phyloP scores from a whole-genome alignment of 1,140 invertebrate species.

The Nixonia krombeini region DNA sequence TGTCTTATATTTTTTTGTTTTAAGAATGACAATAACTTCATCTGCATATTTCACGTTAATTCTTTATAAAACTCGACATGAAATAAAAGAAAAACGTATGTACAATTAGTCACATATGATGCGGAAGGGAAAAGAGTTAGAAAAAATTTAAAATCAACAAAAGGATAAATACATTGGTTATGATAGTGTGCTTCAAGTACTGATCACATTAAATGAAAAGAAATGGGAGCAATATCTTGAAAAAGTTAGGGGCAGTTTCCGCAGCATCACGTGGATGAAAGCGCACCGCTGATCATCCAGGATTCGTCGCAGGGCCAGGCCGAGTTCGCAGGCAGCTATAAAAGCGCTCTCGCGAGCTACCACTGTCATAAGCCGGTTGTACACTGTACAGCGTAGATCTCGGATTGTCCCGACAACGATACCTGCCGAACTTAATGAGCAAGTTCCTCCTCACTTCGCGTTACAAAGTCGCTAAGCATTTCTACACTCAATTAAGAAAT shows the following conservation, averaged over 20 bases:
- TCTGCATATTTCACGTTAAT: too few species aligned
- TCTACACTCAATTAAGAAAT: too few species aligned
- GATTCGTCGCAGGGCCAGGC: slow-evolving; percentile 40
- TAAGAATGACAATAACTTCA: too few species aligned
- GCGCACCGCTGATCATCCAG: slow-evolving; percentile 23
- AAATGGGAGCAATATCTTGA: slow-evolving; percentile 8
- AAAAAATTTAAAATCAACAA: slow-evolving; percentile 11
- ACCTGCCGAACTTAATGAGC: slow-evolving; percentile 27
- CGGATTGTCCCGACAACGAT: slow-evolving; percentile 28
- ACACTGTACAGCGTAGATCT: slow-evolving; percentile 43
- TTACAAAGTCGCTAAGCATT: too few species aligned
- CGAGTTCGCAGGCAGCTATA: slow-evolving; percentile 36
- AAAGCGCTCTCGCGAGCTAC: slow-evolving; percentile 44
- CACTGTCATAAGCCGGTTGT: slow-evolving; percentile 49
- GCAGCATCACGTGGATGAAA: slow-evolving; percentile 26
- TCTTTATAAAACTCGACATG: too few species aligned
- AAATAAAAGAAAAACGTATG: too few species aligned
- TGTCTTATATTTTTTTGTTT: too few species aligned
- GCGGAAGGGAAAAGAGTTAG: too few species aligned
- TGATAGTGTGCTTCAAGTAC: too few species aligned
- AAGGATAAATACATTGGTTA: not conserved
- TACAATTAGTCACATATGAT: too few species aligned
- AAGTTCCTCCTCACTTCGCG: slow-evolving; percentile 12
- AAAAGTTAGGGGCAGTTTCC: slow-evolving; percentile 32
- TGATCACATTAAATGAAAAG: not conserved